phyloP scores from a whole-genome alignment of 2,797 vertebrate genomes.

The Typhlichthys subterraneus region DNA sequence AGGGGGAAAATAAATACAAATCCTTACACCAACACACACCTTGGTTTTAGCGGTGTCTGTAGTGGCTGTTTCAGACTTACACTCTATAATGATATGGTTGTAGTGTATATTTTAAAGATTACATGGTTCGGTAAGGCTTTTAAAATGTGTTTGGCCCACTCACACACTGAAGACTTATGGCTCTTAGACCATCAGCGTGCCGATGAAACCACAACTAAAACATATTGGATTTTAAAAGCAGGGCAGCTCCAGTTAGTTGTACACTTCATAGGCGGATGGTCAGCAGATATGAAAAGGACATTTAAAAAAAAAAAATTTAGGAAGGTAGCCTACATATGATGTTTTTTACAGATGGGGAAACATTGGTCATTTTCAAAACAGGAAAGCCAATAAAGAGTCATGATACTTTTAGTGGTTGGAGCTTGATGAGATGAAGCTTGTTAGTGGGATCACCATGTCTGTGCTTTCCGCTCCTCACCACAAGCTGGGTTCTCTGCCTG shows the following conservation, averaged over 20 bases:
- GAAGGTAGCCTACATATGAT: slow-evolving; percentile 47
- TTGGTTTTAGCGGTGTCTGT: slow-evolving; percentile 40
- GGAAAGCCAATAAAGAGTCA: slow-evolving; percentile 72
- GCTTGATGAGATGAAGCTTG: slow-evolving; percentile 75
- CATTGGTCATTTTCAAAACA: slow-evolving; percentile 70
- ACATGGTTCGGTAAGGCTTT: slow-evolving; percentile 62
- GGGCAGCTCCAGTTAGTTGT: slow-evolving; percentile 37
- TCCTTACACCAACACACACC: slow-evolving; percentile 27
- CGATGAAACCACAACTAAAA: slow-evolving; percentile 56
- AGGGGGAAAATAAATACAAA: slow-evolving; percentile 5
- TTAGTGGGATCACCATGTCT: slow-evolving; percentile 70
- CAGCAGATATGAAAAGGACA: slow-evolving; percentile 56
- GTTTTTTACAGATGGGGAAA: slow-evolving; percentile 68
- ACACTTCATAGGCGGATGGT: slow-evolving; percentile 44
- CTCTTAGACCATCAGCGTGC: slow-evolving; percentile 51
- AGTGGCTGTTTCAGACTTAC: slow-evolving; percentile 33
- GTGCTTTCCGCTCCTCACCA: slow-evolving; percentile 70
- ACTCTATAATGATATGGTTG: slow-evolving; percentile 55
- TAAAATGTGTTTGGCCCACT: slow-evolving; percentile 62
- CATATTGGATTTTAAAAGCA: slow-evolving; percentile 54
- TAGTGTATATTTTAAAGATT: slow-evolving; percentile 60
- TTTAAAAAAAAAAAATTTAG: slow-evolving; percentile 30
- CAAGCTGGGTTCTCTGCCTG: slow-evolving; percentile 53
- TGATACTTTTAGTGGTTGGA: slow-evolving; percentile 63
- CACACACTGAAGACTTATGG: slow-evolving; percentile 47